Evolutionary conservation across 2,888 invertebrate genomes (phyloP).

Genomic region (Agrypnus murinus): DNA sequence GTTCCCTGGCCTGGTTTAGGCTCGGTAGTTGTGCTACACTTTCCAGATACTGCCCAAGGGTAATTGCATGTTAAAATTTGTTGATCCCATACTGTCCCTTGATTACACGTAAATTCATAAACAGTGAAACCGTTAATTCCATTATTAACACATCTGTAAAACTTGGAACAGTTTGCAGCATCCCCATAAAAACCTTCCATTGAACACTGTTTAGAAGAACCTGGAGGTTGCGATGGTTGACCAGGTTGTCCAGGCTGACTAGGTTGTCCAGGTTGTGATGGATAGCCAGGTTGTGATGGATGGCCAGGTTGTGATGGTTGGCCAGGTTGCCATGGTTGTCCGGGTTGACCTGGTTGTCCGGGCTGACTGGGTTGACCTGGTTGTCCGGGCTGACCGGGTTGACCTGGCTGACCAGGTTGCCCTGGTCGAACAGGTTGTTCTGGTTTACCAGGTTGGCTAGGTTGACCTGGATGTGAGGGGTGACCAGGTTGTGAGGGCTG

Average conservation of each 20-base stretch:
- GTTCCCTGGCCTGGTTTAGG: constrained; percentile 42
- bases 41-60: constrained; percentile 52
- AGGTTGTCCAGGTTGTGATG: constrained; percentile 34
- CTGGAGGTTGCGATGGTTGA: constrained; percentile 16
- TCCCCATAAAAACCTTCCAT: constrained; percentile 77
- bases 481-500: constrained; percentile 52
- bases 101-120: constrained; percentile 80
- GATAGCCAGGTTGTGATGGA: constrained; percentile 22
- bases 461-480: constrained; percentile 32
- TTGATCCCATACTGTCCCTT: constrained; percentile 61
- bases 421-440: constrained; percentile 60
- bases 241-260: constrained; percentile 25
- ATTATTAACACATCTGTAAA: constrained; percentile 83
- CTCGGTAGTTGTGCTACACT: constrained; percentile 44
- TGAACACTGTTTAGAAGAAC: constrained; percentile 35
- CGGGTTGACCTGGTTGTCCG: constrained; percentile 47
- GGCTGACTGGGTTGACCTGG: constrained; percentile 39
- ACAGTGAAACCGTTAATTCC: constrained; percentile 76
- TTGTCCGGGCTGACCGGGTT: constrained; percentile 34
- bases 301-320: constrained; percentile 34
- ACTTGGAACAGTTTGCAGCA: constrained; percentile 80
- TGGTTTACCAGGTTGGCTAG: constrained; percentile 46
- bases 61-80: constrained; percentile 42
- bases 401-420: constrained; percentile 50
- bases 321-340: constrained; percentile 26